Base-by-base conservation (phyloP, 2,888 invertebrate genomes). In the Drosophila stalkeri region DNA sequence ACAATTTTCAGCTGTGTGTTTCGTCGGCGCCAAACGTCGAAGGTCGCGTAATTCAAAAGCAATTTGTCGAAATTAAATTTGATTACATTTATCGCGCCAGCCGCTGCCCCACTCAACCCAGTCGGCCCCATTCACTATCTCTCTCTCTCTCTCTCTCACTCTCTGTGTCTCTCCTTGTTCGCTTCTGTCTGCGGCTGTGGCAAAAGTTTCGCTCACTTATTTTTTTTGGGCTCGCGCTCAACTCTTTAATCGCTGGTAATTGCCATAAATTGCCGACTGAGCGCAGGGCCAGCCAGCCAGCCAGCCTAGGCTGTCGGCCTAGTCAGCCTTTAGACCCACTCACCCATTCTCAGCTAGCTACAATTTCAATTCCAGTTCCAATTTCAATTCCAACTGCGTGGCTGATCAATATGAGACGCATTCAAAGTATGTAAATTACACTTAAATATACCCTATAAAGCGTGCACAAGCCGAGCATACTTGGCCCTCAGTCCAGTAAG, bases 1-100 rank as follows among this genome's bases (percentile, higher is more conserved):
- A 90, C 80, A 88, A 90, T 82, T 88, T 86, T 75, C 75, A 86
- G 82, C 86, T 77, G 82, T 87, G 82, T 87, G 86, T 87, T 78
- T 66, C 49, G 43, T 57, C 71, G 72, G 73, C 84, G 84, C 86
- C 84, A 71, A 74, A 59, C 72, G 64, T 77, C 78, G 81, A 80
- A 80, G 81, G 84, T 84, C 84, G 86, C 88, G 86, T 86, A 90
- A 86, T 86, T 86, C 86, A 79, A 86, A 86, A 90, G 90, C 90
- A 86, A 86, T 90, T 86, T 86, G 86, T 88, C 72, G 89, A 86
- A 86, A 86, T 86, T 86, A 86, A 86, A 90, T 86, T 86, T 86
- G 89, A 86, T 86, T 86, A 76, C 88, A 85, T 84, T 86, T 84
- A 87, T 87, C 78, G 82, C 80, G 89, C 86, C 81, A 86, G 59